Evolutionary conservation across 2,113 vertebrate species (phyloP), one percentile per base, ranked within the genome.

Genomic region (Murina feae): DNA sequence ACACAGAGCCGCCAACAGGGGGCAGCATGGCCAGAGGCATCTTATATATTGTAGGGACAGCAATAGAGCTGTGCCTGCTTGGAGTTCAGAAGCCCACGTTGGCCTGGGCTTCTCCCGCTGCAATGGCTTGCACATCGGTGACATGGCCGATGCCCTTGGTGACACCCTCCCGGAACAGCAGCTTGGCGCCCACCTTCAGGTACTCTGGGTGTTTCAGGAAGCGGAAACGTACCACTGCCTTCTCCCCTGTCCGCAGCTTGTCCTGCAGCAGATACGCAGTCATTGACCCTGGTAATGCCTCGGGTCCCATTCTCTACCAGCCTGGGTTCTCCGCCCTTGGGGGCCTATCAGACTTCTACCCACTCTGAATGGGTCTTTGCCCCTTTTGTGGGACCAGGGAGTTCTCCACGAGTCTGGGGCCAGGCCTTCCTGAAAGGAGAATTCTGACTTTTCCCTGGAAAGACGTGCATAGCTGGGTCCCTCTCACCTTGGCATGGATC

Each of bases 171-270:
- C 99, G 98, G 98, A 99, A 99, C 85, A 99, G 99, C 95, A 99
- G 98, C 97, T 99, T 99, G 86, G 99, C 99, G 30, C 99, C 99
- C 0, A 99, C 98, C 97, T 99, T 99, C 98, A 99, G 98, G 98
- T 99, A 99, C 94, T 99, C 99, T 1, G 99, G 99, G 95, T 99
- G 99, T 94, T 99, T 99, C 97, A 99, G 99, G 98, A 99, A 99
- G 96, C 98, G 99, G 98, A 99, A 99, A 75, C 98, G 97, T n/a
- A 99, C 99, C 4, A 99, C 99, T 18, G 99, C 99, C 97, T 99
- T 99, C 98, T 99, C 99, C 12, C 99, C 99, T 1, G 99, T 99
- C 89, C 99, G 98, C 68, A 99, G 98, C 98, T 99, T 99, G 90
- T 99, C 99, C 99, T 99, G 98, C 69, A 95, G 79, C 81, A 96